Evolutionary conservation across 2,797 vertebrate genomes (phyloP), one percentile per base, ranked within the genome.

Genomic region (Dromococcyx pavoninus): DNA sequence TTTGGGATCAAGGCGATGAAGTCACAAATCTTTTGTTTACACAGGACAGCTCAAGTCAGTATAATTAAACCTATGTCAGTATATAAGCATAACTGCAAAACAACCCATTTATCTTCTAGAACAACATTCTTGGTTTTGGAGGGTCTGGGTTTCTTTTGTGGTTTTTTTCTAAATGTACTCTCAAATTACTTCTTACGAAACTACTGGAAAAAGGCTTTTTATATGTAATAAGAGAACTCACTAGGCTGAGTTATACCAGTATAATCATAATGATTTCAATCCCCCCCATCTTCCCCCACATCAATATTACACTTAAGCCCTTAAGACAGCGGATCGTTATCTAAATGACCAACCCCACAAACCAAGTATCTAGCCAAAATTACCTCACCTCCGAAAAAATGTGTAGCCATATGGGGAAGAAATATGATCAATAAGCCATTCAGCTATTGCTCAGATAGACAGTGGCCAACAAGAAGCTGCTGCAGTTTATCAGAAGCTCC

Each of bases 351-450:
- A 92, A 92, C 91, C 46, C 78, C 81, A 91, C 81, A 86, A 53
- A 93, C 88, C 78, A 64, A 93, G 67, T 9, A 76, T 30, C 75
- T 25, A 79, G 74, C 57, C 84, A 89, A 51, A 89, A 95, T 85
- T 91, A 94, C 88, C 84, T 91, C 86, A 82, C 15, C 86, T 77
- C 81, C 5, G 0, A 43, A 94, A 94, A 93, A 94, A 85, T 8
- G 50, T 37, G 53, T 66, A 89, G 61, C 71, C 88, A 64, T 85
- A 87, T 74, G 74, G 84, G 74, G 53, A 77, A 79, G 86, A 91
- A 91, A 93, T 58, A 85, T 24, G 86, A 95, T 95, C 95, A 95
- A 95, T 93, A 95, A 91, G 37, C 39, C 81, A 95, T 69, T 85
- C 71, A 71, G 65, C 53, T 71, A 64, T 3, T 51, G 90, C 75